Evolutionary conservation across 2,113 vertebrate genomes (phyloP), one percentile per base, ranked within the genome.

Genomic region (Sardina pilchardus): DNA sequence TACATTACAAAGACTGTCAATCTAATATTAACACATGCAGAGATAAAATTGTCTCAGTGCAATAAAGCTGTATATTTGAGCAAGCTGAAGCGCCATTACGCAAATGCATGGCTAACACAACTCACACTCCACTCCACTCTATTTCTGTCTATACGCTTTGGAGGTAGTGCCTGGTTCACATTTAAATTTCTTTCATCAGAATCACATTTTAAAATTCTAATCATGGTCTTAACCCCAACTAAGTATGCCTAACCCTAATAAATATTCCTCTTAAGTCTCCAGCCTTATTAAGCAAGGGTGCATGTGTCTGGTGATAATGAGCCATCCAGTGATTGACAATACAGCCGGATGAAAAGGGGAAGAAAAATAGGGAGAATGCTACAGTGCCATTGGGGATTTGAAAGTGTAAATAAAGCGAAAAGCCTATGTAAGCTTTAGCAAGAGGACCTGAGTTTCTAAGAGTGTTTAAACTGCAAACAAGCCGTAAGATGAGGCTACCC

Each of bases 401-500:
- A 82, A 56, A 30, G 44, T 84, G 39, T 87, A 85, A 88, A 87
- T 81, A 67, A 82, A 84, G 30, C 44, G 59, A 59, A 78, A 44
- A 84, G 39, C 67, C 84, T 81, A 59, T 30, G 81, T 5, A 42
- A 86, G 47, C 85, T 83, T 17, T 39, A 78, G 75, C 36, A 34
- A 75, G 45, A 12, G 8, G 53, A 84, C 53, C 84, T 45, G 87
- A 87, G 85, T 48, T 30, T 71, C 63, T 26, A 81, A 85, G 85
- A 71, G 78, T 26, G 81, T 14, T 3, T 63, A 86, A 82, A 82
- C 59, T 48, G 59, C 82, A 81, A 84, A 89, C 84, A 78, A 84
- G 83, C 87, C 63, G 83, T 75, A 42, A 45, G 85, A 90, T 89
- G 82, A 88, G 81, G 50, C 48, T 2, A 53, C 47, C 87, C 47